phyloP scores from a whole-genome alignment of 2,113 vertebrate species.

The Pangasianodon hypophthalmus region DNA sequence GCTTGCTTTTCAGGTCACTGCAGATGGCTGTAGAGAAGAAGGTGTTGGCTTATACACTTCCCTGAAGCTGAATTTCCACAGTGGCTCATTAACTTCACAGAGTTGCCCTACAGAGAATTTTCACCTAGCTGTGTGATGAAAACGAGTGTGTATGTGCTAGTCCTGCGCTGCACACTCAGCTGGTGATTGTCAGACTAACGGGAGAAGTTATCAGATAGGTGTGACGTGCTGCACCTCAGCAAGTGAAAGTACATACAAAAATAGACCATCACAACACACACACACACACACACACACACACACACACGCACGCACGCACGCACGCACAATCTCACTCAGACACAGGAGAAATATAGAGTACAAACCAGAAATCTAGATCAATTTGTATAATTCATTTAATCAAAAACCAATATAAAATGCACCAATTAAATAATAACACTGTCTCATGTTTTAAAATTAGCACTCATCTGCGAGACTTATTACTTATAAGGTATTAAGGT shows the following conservation, averaged over 20 bases:
- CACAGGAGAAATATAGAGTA: too few relatives aligned
- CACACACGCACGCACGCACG: neutral
- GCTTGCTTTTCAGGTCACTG: neutral
- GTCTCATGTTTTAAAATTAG: too few relatives aligned
- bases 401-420: too few relatives aligned
- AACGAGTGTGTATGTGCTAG: neutral
- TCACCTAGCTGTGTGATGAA: neutral
- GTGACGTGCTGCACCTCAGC: constrained; percentile 22
- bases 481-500: too few relatives aligned
- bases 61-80: constrained; percentile 18
- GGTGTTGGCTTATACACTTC: neutral
- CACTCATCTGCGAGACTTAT: too few relatives aligned
- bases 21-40: neutral
- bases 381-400: too few relatives aligned
- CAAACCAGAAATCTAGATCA: too few relatives aligned
- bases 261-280: neutral
- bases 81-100: neutral
- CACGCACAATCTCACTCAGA: neutral
- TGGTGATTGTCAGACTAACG: constrained; percentile 13
- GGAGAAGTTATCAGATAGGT: constrained; percentile 41
- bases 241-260: constrained; percentile 19
- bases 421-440: too few relatives aligned
- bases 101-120: neutral
- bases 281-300: neutral
- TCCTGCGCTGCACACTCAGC: constrained; percentile 13